Base-by-base conservation (phyloP, 2,113 vertebrate genomes). In the Pseudopipra pipra region DNA sequence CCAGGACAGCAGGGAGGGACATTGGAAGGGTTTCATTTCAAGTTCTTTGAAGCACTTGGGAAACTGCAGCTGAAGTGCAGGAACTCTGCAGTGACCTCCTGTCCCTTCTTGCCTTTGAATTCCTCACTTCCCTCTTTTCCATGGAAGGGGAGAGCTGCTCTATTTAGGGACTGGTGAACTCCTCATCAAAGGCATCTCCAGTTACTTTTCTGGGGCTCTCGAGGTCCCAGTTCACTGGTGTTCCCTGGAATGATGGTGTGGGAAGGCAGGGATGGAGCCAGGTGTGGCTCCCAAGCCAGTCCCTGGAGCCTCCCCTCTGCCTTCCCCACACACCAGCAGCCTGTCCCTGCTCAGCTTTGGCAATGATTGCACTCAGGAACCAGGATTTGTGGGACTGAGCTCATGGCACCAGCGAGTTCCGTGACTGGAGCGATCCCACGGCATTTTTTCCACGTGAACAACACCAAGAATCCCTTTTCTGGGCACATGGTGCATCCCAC, bases 371-470 rank as follows among this genome's bases (percentile, higher is more conserved):
- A 5, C 70, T 87, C 73, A 15, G 47, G 90, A 74, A 65, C 90
- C 51, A 46, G 30, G 83, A 56, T 41, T 80, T 13, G 0, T 66
- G 46, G 78, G 78, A 33, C 25, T 90, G 80, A 95, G 84, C 35
- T 95, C 93, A 75, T 87, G 86, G 91, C 65, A 87, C 35, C 47
- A 1, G 44, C 59, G 33, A 41, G 47, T 61, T 80, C 54, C 2
- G 5, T 10, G 72, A 41, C 2, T 65, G 61, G 47, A 67, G 54
- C 35, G 33, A 77, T 85, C 73, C 93, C 86, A 68, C 89, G 35
- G 76, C 91, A 89, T 95, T 95, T 93, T 96, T 96, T 90, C 91
- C 91, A 0, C 3, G 2, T 93, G 91, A 94, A 68, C 75, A 95
- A 88, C 24, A 7, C 51, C 0, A 0, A 84, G 80, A 71, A 75